Evolutionary conservation across 2,797 vertebrate species (phyloP).

Genomic region (Sebastolobus alascanus): DNA sequence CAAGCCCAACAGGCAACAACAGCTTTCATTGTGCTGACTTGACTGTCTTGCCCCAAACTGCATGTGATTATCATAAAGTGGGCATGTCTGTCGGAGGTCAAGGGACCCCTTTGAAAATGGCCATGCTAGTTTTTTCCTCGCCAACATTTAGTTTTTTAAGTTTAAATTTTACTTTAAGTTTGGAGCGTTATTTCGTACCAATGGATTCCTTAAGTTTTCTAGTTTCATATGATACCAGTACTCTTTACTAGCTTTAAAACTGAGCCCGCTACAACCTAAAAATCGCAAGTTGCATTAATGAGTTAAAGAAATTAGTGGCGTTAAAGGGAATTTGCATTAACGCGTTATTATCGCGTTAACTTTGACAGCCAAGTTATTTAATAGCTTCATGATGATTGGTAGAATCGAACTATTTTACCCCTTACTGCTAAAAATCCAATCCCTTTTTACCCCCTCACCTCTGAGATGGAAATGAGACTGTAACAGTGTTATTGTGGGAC

Average conservation of each 20-base stretch:
- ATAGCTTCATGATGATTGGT: background rate
- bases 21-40: too few species aligned
- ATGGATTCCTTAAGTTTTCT: background rate
- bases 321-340: background rate
- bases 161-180: too few species aligned
- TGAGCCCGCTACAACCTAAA: too few species aligned
- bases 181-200: too few species aligned
- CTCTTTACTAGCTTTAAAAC: background rate
- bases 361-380: background rate
- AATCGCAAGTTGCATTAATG: too few species aligned
- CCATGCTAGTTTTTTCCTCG: background rate
- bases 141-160: background rate
- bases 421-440: background rate
- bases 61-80: too few species aligned
- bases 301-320: too few species aligned
- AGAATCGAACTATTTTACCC: background rate
- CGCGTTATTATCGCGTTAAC: background rate
- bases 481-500: background rate
- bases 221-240: background rate
- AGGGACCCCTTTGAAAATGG: background rate
- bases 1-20: too few species aligned
- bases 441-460: background rate
- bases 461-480: constrained; percentile 19
- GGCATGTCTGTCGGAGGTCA: background rate
- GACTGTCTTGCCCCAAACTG: too few species aligned